Percentiles rank a stretch among this genome's conserved stretches.
Conservation (phyloP, 1,140 invertebrate species). For the Callitettix versicolor region DNA sequence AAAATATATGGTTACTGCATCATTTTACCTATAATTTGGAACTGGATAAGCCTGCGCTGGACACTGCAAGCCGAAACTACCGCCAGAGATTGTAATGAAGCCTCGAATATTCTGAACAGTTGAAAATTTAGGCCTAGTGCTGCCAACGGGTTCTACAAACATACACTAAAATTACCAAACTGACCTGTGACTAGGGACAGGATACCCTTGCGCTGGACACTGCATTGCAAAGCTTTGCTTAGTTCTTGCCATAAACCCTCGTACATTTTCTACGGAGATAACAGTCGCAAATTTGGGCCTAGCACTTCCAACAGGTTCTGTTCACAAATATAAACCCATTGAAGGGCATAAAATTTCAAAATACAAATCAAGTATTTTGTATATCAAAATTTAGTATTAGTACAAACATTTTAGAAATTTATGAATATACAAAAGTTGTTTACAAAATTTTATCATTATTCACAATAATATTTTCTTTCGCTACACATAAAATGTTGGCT, state of each 20-base stretch:
- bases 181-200: slow-evolving; percentile 57
- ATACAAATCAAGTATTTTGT: too few species aligned
- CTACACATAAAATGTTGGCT: too few species aligned
- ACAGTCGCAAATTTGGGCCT: slow-evolving; percentile 46
- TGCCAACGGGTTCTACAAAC: slow-evolving; percentile 44
- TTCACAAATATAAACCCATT: neutral
- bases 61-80: slow-evolving; percentile 20
- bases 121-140: slow-evolving; percentile 36
- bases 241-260: slow-evolving; percentile 13
- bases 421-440: too few species aligned
- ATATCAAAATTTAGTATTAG: too few species aligned
- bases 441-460: too few species aligned
- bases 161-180: slow-evolving; percentile 1
- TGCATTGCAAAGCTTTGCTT: slow-evolving; percentile 7
- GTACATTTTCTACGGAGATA: slow-evolving; percentile 33
- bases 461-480: too few species aligned
- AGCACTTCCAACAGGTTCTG: slow-evolving; percentile 16
- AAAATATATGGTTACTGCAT: too few species aligned
- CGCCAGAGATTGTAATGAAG: slow-evolving; percentile 20
- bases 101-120: slow-evolving; percentile 34
- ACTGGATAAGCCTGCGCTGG: slow-evolving; percentile 38
- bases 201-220: slow-evolving; percentile 36
- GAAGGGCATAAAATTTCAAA: too few species aligned
- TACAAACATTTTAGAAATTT: too few species aligned
- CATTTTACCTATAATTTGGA: slow-evolving; percentile 33